Evolutionary conservation across 2,797 vertebrate species (phyloP), one percentile per base, ranked within the genome.

Genomic region (Aulostomus chinensis): DNA sequence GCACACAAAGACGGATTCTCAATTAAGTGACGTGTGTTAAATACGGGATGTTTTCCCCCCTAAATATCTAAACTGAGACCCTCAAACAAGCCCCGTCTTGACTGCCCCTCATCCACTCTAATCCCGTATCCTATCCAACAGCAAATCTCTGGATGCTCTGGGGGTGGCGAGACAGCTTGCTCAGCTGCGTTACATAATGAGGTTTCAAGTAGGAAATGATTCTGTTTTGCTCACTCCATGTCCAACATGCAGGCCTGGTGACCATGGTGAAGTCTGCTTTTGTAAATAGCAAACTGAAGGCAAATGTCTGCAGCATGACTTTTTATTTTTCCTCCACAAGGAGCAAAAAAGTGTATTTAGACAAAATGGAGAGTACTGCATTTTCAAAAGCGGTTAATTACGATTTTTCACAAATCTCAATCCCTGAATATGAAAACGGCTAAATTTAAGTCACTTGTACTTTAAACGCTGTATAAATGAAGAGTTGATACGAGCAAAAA

Each of bases 181-280:
- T 48, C 42, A 48, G 56, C 76, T 59, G 47, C 53, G 67, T 85
- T 80, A 74, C 70, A 75, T 83, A 81, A 86, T 69, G 48, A 60
- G 55, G 48, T 78, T 86, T 82, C 46, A 73, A 75, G 80, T 56
- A 59, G 76, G 84, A 88, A 86, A 77, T 58, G 32, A 60, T 72
- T 63, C 51, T 64, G 47, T 73, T 68, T 76, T 0, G 24, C 52
- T 67, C 50, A 62, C 35, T 47, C 15, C 3, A 2, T 50, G 58
- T 58, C 29, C 39, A 64, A 50, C 42, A 16, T 58, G 56, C 65
- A 58, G 40, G 58, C 38, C 57, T 24, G 76, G 80, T 86, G 78
- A 71, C 79, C 83, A 82, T 80, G 77, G 85, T 79, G 74, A 88
- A 61, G 67, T 68, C 52, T 63, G 55, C 61, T 76, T 57, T 69